Conservation (phyloP, 2,797 vertebrate genomes). For the Enteromius argenteus region DNA sequence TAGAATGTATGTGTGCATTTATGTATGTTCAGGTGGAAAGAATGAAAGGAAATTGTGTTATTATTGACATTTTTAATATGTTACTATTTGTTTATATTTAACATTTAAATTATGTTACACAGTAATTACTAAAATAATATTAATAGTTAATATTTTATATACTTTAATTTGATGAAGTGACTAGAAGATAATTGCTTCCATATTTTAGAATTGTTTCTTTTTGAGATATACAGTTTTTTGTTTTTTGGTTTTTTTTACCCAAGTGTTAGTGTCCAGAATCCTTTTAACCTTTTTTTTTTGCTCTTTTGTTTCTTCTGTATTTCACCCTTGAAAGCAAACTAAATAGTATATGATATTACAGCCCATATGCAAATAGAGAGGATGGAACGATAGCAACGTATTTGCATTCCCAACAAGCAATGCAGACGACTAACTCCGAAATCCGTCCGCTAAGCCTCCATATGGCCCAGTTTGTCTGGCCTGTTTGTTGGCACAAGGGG, state of each 20-base stretch:
- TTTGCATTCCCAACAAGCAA: conserved; percentile 20
- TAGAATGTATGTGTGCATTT: not conserved
- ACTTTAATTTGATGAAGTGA: not conserved
- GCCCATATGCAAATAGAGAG: conserved; percentile 6
- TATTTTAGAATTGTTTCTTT: not conserved
- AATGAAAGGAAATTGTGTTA: not conserved
- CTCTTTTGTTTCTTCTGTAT: not conserved
- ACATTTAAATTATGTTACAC: too few species aligned
- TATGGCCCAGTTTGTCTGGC: conserved; percentile 56
- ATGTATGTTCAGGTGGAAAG: not conserved
- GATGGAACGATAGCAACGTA: conserved; percentile 8
- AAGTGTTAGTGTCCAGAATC: not conserved
- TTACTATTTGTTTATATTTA: too few species aligned
- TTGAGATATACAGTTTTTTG: not conserved
- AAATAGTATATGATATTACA: conserved; percentile 13
- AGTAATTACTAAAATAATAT: too few species aligned
- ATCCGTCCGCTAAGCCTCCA: conserved; percentile 43
- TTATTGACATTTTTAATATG: not conserved
- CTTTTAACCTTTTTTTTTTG: not conserved
- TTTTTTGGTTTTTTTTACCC: too few species aligned
- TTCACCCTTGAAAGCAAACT: not conserved
- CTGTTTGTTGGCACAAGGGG: conserved; percentile 50
- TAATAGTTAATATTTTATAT: too few species aligned
- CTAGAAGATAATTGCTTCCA: not conserved
- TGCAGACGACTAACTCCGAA: conserved; percentile 21